Base-by-base conservation (phyloP, 2,797 vertebrate species). In the Enteromius trimaculatus region DNA sequence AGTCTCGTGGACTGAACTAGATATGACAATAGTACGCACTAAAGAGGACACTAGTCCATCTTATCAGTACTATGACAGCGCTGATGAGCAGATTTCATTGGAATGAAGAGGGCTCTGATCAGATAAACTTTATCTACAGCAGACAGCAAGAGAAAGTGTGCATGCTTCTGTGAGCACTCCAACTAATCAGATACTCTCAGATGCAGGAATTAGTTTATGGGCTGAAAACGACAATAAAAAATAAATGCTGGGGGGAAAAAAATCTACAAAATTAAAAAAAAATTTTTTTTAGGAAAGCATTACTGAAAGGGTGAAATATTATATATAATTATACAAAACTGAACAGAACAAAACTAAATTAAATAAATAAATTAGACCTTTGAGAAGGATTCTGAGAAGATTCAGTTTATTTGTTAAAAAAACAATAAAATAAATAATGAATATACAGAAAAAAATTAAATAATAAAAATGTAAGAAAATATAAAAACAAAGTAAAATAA, bases 121-220 rank as follows among this genome's bases (percentile, higher is more conserved):
- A 84, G 88, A 87, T 88, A 80, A 49, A 44, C 17, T 14, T 44
- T 84, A 87, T 88, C 88, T 82, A 3, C 16, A 34, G 44, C 86
- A 86, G 88, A 87, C 82, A 81, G 70, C 42, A 62, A 3, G 65
- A 16, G 75, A 53, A 44, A 23, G 82, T 49, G 79, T 77, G 76
- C 58, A 72, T 39, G 64, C 8, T 49, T 51, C 37, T 75, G 23
- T 34, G 37, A 42, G 44, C 58, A 79, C 58, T 64, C 16, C 13
- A 26, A 17, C 68, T 34, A 47, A 62, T 62, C 39, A 72, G 26
- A 62, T 60, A 69, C 17, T 80, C 6, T 34, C 13, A 26, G 11
- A 51, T n/a, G 29, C 1, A 82, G 11, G 3, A 53, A 55, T 66
- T 37, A 1, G n/a, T 44, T 80, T 21, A 26, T 60, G 10, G 34